Conservation (phyloP, 2,113 vertebrate species). For the Strix uralensis region DNA sequence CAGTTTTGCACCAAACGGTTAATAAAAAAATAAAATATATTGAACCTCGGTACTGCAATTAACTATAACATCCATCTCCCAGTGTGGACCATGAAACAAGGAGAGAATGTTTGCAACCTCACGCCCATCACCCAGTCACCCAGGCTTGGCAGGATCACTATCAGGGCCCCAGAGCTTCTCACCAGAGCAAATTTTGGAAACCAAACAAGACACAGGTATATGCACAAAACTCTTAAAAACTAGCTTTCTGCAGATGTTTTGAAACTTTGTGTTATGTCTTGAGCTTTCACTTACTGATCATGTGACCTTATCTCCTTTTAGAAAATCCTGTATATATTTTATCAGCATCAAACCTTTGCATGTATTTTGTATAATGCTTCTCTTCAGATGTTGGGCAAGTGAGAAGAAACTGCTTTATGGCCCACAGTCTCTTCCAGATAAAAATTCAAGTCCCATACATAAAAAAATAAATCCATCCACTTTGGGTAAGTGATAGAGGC, state of each 20-base stretch:
- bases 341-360: background rate
- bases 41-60: background rate
- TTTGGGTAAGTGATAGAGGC: background rate
- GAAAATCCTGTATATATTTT: background rate
- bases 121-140: no score
- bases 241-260: no score
- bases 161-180: background rate
- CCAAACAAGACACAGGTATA: no score
- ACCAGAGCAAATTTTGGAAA: background rate
- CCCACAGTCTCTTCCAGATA: background rate
- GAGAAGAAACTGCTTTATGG: background rate
- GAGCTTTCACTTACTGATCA: no score
- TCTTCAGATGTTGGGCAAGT: background rate
- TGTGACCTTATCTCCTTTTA: no score
- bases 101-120: background rate
- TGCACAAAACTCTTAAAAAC: background rate
- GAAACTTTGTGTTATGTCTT: no score
- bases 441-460: background rate
- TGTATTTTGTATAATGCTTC: fast-evolving
- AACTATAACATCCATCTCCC: background rate
- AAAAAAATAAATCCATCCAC: background rate
- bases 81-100: fast-evolving
- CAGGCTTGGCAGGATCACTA: background rate
- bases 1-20: background rate
- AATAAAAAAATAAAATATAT: background rate